phyloP scores from a whole-genome alignment of 1,140 invertebrate species.

The Bombus pyrosoma region DNA sequence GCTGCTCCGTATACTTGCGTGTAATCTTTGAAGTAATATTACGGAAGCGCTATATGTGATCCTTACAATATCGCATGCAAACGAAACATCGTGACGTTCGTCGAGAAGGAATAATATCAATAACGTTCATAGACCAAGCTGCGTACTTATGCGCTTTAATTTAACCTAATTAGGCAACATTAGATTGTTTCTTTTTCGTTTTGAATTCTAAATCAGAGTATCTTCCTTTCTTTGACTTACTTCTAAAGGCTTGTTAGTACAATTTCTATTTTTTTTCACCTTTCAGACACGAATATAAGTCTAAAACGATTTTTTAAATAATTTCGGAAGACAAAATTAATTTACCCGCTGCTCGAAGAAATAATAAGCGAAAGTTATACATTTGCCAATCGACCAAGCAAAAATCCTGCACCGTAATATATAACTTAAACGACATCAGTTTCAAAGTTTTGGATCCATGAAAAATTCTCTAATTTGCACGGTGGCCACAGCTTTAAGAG shows the following conservation, averaged over 20 bases:
- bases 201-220: not conserved
- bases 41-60: not conserved
- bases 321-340: too few relatives aligned
- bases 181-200: not conserved
- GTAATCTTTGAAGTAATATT: not conserved
- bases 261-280: too few relatives aligned
- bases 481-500: not conserved
- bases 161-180: not conserved
- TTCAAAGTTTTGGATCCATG: not conserved
- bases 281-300: too few relatives aligned
- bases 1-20: not conserved
- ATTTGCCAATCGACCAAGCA: not conserved
- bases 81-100: not conserved
- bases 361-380: not conserved
- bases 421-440: not conserved
- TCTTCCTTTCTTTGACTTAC: not conserved
- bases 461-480: not conserved
- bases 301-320: too few relatives aligned
- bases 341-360: not conserved
- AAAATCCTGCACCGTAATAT: not conserved
- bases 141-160: not conserved
- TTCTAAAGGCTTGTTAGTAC: too few relatives aligned
- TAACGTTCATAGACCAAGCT: not conserved
- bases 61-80: not conserved
- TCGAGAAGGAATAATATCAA: too few relatives aligned